Percentiles rank a stretch among this genome's conserved stretches.
Evolutionary conservation across 1,140 invertebrate genomes (phyloP).

Genomic region (Drosophila teissieri): DNA sequence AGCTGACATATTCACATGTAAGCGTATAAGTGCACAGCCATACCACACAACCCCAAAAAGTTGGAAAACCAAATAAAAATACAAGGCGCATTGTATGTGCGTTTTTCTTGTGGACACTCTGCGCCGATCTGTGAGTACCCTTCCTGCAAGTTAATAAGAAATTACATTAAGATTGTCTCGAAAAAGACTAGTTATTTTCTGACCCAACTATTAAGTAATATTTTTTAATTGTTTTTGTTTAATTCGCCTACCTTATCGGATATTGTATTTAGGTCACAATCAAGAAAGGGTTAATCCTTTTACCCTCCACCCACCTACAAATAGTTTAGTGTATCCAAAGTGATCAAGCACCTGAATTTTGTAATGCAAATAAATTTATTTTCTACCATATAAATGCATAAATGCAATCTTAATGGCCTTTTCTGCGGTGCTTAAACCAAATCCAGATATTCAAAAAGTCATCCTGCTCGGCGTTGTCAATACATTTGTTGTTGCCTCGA

Average conservation of each 20-base stretch:
- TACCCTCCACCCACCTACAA: too few species aligned
- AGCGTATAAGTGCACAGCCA: constrained; percentile 52
- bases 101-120: constrained; percentile 47
- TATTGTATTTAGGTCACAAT: background rate
- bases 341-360: background rate
- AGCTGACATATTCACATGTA: constrained; percentile 42
- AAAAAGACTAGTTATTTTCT: background rate
- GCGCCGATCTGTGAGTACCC: constrained; percentile 36
- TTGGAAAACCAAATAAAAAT: constrained; percentile 82
- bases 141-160: background rate
- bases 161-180: background rate
- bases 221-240: background rate
- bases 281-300: background rate
- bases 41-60: constrained; percentile 77
- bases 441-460: constrained; percentile 49
- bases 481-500: constrained; percentile 38
- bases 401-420: constrained; percentile 24
- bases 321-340: background rate
- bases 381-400: constrained; percentile 12
- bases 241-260: background rate
- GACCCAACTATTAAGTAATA: background rate
- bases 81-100: constrained; percentile 70
- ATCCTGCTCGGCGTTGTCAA: constrained; percentile 47
- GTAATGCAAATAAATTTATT: constrained; percentile 6
- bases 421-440: constrained; percentile 22